A percentile compares a stretch with the other conserved stretches of the same genome.
phyloP scores from a whole-genome alignment of 2,113 vertebrate species.

The Thymallus thymallus region DNA sequence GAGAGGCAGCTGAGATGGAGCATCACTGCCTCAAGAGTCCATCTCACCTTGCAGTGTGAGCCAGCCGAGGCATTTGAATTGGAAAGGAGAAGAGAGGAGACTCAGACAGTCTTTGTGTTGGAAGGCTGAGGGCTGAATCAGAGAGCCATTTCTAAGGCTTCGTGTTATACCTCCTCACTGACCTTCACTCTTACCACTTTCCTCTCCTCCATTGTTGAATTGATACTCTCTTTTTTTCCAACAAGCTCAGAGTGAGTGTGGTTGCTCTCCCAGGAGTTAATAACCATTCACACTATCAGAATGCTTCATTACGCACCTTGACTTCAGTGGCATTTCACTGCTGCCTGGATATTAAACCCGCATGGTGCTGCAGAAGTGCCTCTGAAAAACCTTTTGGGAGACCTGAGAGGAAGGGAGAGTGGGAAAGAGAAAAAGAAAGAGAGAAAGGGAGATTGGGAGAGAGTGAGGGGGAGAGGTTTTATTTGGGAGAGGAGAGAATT shows the following conservation, averaged over 20 bases:
- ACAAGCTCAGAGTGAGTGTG: conserved; percentile 27
- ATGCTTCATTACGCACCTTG: conserved; percentile 58
- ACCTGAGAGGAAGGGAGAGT: neutral
- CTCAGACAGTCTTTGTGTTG: conserved; percentile 2
- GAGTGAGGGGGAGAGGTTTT: neutral
- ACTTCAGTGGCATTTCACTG: conserved; percentile 58
- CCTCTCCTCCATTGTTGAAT: conserved; percentile 10
- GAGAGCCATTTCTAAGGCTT: conserved; percentile 19
- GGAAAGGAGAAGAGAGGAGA: neutral
- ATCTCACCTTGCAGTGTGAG: neutral
- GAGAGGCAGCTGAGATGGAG: neutral
- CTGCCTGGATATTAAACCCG: conserved; percentile 48
- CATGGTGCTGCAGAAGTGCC: conserved; percentile 27
- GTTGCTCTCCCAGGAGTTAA: conserved; percentile 49
- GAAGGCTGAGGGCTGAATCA: conserved; percentile 18
- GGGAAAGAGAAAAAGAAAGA: conserved; percentile 8
- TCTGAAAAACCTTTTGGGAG: conserved; percentile 21
- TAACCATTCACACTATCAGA: conserved; percentile 55
- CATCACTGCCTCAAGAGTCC: neutral
- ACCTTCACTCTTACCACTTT: conserved; percentile 27
- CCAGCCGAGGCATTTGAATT: neutral
- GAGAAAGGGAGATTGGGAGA: conserved; percentile 6
- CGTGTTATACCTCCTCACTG: conserved; percentile 6
- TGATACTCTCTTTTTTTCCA: conserved; percentile 12
- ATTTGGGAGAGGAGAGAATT: neutral